Conservation (phyloP, 2,113 vertebrate species). For the Coturnix japonica region DNA sequence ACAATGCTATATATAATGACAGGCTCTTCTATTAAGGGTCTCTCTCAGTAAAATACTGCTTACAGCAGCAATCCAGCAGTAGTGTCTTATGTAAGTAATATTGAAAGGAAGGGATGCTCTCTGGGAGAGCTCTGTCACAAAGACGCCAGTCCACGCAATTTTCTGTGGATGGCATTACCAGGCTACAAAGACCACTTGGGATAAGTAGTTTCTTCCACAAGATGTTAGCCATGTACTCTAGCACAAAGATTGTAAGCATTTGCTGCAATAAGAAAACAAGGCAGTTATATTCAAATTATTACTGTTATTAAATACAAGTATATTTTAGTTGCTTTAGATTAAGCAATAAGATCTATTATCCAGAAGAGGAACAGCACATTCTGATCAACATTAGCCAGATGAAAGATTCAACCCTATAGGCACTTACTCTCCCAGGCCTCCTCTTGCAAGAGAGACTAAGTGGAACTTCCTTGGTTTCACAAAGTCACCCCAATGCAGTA, state of each 20-base stretch:
- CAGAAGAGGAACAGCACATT: not conserved
- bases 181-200: conserved; percentile 42
- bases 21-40: conserved; percentile 63
- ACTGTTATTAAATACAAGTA: not conserved
- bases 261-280: conserved; percentile 6
- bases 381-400: not conserved
- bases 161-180: conserved; percentile 46
- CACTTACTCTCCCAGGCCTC: not conserved
- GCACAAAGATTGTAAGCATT: not conserved
- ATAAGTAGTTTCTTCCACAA: conserved; percentile 47
- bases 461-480: not conserved
- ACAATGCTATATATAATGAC: conserved; percentile 54
- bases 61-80: conserved; percentile 63
- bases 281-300: not conserved
- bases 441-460: not conserved
- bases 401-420: not conserved
- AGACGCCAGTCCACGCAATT: conserved; percentile 54
- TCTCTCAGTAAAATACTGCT: conserved; percentile 67
- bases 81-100: conserved; percentile 62
- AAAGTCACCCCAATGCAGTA: not conserved
- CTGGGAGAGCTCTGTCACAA: conserved; percentile 56
- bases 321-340: not conserved
- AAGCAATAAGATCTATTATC: not conserved
- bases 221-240: not conserved
- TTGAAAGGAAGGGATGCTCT: conserved; percentile 56